Percentiles rank a stretch among this genome's conserved stretches.
phyloP scores from a whole-genome alignment of 2,888 invertebrate genomes.

The Stramonita haemastoma region DNA sequence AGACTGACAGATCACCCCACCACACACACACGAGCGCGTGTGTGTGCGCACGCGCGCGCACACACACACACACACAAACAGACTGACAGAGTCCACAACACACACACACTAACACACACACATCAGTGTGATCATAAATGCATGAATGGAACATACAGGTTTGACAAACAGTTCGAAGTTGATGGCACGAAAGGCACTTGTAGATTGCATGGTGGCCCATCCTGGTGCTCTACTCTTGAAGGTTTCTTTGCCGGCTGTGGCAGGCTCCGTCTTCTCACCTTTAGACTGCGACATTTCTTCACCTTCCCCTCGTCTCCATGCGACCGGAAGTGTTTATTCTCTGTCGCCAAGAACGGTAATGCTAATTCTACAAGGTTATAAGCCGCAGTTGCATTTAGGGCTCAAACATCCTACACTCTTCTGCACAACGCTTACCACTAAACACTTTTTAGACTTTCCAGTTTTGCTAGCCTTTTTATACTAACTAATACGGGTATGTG shows the following conservation, averaged over 20 bases:
- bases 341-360: too few species aligned
- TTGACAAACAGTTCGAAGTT: constrained; percentile 94
- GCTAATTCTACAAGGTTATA: too few species aligned
- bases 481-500: too few species aligned
- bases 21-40: too few species aligned
- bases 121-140: too few species aligned
- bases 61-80: not conserved
- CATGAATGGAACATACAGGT: constrained; percentile 83
- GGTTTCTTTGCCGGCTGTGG: constrained; percentile 23
- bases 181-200: constrained; percentile 86
- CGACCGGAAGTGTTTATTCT: constrained; percentile 24
- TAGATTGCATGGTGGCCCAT: constrained; percentile 79
- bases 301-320: not conserved
- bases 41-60: not conserved
- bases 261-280: constrained; percentile 8
- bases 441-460: too few species aligned
- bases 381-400: too few species aligned
- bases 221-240: constrained; percentile 49
- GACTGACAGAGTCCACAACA: too few species aligned
- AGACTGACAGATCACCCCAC: too few species aligned
- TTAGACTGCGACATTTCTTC: constrained; percentile 27
- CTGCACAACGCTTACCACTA: too few species aligned
- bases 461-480: too few species aligned
- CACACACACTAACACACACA: not conserved
- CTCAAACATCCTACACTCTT: too few species aligned